Percentiles rank a stretch among this genome's conserved stretches.
phyloP scores from a whole-genome alignment of 1,140 invertebrate species.

The Listronotus bonariensis region DNA sequence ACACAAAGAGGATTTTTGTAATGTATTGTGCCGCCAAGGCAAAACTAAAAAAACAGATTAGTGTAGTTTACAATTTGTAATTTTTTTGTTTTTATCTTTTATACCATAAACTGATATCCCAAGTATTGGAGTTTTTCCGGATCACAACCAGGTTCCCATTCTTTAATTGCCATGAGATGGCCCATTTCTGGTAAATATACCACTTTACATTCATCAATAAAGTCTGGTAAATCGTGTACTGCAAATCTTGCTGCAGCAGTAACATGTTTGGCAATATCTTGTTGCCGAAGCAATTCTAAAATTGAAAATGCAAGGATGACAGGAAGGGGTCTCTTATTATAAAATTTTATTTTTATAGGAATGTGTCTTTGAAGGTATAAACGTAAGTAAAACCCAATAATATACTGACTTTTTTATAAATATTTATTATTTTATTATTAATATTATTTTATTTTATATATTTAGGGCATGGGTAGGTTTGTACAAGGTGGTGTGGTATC shows the following conservation, averaged over 20 bases:
- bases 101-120: slow-evolving; percentile 72
- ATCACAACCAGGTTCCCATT: slow-evolving; percentile 62
- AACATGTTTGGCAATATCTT: slow-evolving; percentile 62
- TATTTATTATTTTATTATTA: no score
- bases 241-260: slow-evolving; percentile 71
- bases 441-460: no score
- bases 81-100: not conserved
- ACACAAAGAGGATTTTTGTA: slow-evolving; percentile 76
- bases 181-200: slow-evolving; percentile 82
- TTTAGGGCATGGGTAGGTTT: no score
- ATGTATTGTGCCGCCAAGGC: slow-evolving; percentile 60
- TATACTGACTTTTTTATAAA: no score
- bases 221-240: slow-evolving; percentile 66
- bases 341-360: no score
- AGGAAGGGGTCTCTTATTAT: no score
- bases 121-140: slow-evolving; percentile 62
- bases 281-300: slow-evolving; percentile 47
- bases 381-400: no score
- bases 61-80: slow-evolving; percentile 1
- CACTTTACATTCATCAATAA: slow-evolving; percentile 73
- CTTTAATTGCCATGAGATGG: slow-evolving; percentile 73
- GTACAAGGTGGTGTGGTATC: no score
- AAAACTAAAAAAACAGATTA: slow-evolving; percentile 44
- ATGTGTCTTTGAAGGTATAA: no score
- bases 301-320: not conserved